Percentiles rank a stretch among this genome's conserved stretches.
These are phyloP conservation scores for Romanogobio albipinnatus DNA, from an alignment of 2,113 vertebrate genomes.

Conservation along the genomic window DNA sequence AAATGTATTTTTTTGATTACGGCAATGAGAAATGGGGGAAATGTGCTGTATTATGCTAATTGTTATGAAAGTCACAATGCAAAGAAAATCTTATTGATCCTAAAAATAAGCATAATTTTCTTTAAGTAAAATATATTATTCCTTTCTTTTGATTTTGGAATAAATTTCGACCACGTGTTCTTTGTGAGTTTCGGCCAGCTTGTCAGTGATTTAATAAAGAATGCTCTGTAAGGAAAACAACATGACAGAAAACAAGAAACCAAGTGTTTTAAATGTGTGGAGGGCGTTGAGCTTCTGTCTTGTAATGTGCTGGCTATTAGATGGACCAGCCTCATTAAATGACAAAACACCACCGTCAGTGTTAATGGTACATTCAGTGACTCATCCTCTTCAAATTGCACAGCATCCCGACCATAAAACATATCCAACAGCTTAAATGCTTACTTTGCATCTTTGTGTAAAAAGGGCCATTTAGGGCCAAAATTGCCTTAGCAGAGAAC, in stretches of 20 bases:
- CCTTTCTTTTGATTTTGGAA: not conserved
- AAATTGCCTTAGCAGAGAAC: constrained; percentile 42
- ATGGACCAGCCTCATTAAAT: constrained; percentile 4
- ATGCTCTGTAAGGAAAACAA: not conserved
- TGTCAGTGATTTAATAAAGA: not conserved
- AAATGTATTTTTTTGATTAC: no score
- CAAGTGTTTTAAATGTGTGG: not conserved
- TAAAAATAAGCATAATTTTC: not conserved
- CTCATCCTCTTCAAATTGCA: constrained; percentile 22
- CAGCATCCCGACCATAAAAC: not conserved
- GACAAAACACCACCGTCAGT: not conserved
- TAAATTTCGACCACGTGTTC: not conserved
- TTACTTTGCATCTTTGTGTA: constrained; percentile 37
- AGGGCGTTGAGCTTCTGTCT: not conserved
- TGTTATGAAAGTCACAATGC: no score
- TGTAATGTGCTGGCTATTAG: constrained; percentile 17
- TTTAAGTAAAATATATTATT: not conserved
- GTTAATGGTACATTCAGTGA: not conserved
- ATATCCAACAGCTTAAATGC: constrained; percentile 15
- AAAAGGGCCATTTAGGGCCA: constrained; percentile 61
- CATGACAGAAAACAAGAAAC: constrained; percentile 25
- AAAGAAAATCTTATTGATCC: not conserved
- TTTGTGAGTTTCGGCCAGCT: not conserved
- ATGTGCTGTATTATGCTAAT: no score
- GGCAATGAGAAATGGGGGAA: no score